Conservation (phyloP, 2,113 vertebrate genomes). For the Donacobius atricapilla region DNA sequence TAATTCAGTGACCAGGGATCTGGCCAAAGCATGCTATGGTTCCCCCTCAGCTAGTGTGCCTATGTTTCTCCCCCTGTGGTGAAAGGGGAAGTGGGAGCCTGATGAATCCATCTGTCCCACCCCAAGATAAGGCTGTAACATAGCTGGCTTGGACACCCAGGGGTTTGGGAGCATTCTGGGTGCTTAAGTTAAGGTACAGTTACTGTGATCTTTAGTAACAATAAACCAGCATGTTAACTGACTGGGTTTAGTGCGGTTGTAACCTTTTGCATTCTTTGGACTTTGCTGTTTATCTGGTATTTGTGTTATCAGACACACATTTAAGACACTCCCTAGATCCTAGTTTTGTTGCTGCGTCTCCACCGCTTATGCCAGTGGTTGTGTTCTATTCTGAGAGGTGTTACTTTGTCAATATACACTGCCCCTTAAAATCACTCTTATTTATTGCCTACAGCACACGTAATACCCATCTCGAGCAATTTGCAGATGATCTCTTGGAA, state of each 20-base stretch:
- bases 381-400: neutral
- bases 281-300: neutral
- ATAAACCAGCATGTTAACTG: neutral
- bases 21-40: neutral
- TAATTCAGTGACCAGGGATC: neutral
- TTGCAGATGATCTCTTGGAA: neutral
- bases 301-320: neutral
- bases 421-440: neutral
- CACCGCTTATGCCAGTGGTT: neutral
- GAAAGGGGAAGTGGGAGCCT: neutral
- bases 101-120: neutral
- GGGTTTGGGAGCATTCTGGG: neutral
- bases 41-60: neutral
- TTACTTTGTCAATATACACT: neutral
- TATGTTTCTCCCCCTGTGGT: neutral
- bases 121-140: fast-evolving
- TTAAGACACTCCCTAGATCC: neutral
- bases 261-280: neutral
- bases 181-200: neutral
- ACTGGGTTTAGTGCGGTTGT: neutral
- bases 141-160: neutral
- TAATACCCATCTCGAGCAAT: neutral
- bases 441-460: neutral
- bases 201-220: neutral
- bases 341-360: neutral